Base-by-base conservation (phyloP, 2,888 invertebrate species). In the Dioctria rufipes region DNA sequence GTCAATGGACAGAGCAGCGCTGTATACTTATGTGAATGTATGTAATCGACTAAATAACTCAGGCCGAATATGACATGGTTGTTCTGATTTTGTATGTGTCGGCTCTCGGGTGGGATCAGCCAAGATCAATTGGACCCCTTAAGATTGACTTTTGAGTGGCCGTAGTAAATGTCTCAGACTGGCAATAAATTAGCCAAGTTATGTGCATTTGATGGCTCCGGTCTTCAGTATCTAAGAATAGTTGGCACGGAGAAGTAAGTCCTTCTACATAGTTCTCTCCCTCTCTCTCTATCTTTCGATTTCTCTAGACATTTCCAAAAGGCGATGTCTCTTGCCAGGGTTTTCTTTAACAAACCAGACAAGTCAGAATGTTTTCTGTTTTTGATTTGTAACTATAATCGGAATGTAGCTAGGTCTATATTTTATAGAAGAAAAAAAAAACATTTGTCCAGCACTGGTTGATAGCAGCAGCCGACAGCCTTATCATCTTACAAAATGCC, bases 171-270 rank as follows among this genome's bases (percentile, higher is more conserved):
- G 81, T 82, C 77, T 46, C 43, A 43, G 25, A 60, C 78, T 60
- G 78, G 78, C 80, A 77, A 82, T 82, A 82, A 82, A 82, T 82
- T 82, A 82, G 78, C 78, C 42, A 78, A 77, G 69, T 82, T 82
- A 82, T 82, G 81, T 80, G 67, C 67, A 63, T 63, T 69, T 54
- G 80, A 81, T 67, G 66, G 58, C 42, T 8, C 54, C 71, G 40
- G 40, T 37, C n/a, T 37, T 58, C 40, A 25, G 40, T 51, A 25
- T n/a, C 49, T 25, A 51, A 39, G 37, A 54, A 37, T 37, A 69
- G 51, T 69, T 69, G 37, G 67, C 49, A 67, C 8, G 69, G 51
- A 11, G 11, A n/a, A 11, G 54, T 8, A n/a, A 54, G 4, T 69
- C 25, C 51, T 5, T 69, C 11, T 13, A n/a, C n/a, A n/a, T n/a